Percentiles rank a stretch among this genome's conserved stretches.
These are phyloP conservation scores for Vipera ursinii DNA, from an alignment of 2,797 vertebrate genomes.

Conservation along the genomic window DNA sequence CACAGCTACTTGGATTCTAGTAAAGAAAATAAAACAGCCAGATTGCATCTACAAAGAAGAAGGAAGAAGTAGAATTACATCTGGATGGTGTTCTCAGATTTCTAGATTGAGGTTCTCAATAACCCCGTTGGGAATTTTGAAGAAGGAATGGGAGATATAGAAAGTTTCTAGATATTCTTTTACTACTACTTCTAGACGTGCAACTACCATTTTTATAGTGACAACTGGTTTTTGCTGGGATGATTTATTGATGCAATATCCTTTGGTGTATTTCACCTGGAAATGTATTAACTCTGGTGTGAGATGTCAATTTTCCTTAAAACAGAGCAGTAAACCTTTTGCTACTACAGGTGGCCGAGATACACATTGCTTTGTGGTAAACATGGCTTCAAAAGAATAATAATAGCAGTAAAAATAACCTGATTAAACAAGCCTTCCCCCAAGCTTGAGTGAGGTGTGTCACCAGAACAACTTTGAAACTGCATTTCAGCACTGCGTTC, in stretches of 20 bases:
- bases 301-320: conserved; percentile 13
- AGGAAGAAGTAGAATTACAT: not conserved
- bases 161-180: not conserved
- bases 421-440: not conserved
- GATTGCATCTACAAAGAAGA: not conserved
- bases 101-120: not conserved
- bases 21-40: not conserved
- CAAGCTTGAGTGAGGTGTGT: not conserved
- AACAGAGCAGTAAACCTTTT: conserved; percentile 6
- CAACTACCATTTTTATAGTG: not conserved
- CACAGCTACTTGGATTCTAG: not conserved
- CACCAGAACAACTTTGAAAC: not conserved
- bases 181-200: conserved; percentile 6
- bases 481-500: not conserved
- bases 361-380: conserved; percentile 17
- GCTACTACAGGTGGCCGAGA: not conserved
- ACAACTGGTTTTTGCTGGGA: not conserved
- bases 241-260: conserved; percentile 38
- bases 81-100: not conserved
- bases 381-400: conserved; percentile 10
- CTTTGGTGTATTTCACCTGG: conserved; percentile 17
- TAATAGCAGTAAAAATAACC: not conserved
- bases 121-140: not conserved
- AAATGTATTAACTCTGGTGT: conserved; percentile 3
- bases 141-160: not conserved